Conservation (phyloP, 2,113 vertebrate genomes). For the Otus sunia region DNA sequence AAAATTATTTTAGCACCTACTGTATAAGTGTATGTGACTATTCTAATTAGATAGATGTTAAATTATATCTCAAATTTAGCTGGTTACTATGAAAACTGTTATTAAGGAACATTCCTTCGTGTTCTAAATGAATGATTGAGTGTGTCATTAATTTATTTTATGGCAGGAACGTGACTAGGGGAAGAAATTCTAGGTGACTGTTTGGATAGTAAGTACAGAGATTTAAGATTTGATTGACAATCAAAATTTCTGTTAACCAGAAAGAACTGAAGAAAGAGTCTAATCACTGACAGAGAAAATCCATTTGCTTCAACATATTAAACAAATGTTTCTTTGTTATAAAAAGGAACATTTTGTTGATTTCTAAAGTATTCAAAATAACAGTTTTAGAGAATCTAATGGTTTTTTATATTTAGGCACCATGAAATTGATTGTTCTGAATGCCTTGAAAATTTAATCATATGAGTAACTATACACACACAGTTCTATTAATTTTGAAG, state of each 20-base stretch:
- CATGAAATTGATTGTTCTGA: conserved; percentile 31
- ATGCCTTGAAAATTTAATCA: conserved; percentile 49
- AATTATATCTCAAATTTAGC: conserved; percentile 52
- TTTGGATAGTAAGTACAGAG: conserved; percentile 38
- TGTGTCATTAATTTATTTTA: conserved; percentile 56
- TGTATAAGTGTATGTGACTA: neutral
- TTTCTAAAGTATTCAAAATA: conserved; percentile 61
- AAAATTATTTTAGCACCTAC: conserved; percentile 11
- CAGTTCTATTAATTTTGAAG: conserved; percentile 42
- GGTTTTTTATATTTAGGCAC: conserved; percentile 51
- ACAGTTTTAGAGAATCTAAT: conserved; percentile 34
- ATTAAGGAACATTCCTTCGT: conserved; percentile 19
- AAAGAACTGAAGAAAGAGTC: conserved; percentile 33
- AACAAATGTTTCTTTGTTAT: conserved; percentile 56
- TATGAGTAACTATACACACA: conserved; percentile 24
- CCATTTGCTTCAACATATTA: conserved; percentile 36
- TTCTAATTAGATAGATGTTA: conserved; percentile 2
- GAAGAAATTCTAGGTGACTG: conserved; percentile 53
- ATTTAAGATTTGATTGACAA: conserved; percentile 64
- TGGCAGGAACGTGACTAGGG: conserved; percentile 42
- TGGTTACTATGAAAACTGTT: conserved; percentile 15
- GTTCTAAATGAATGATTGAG: conserved; percentile 51
- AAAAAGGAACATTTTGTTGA: conserved; percentile 58
- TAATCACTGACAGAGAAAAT: conserved; percentile 50
- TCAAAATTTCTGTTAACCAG: conserved; percentile 53